phyloP scores from a whole-genome alignment of 2,113 vertebrate species.

The Bujurquina vittata region DNA sequence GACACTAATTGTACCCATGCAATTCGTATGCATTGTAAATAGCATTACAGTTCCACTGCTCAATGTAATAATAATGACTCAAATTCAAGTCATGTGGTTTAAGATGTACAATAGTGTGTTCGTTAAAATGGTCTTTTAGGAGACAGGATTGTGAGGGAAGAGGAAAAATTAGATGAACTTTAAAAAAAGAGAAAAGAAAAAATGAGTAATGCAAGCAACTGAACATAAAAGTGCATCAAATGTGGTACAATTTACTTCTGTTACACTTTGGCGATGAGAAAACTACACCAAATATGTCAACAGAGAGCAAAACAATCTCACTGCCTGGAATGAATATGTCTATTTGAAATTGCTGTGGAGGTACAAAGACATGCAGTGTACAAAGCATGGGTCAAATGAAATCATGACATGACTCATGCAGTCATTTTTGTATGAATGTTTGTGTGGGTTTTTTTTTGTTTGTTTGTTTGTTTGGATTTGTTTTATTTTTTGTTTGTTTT shows the following conservation, averaged over 20 bases:
- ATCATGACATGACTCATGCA: conserved; percentile 57
- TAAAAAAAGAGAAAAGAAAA: neutral
- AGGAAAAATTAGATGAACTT: conserved; percentile 15
- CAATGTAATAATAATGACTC: conserved; percentile 63
- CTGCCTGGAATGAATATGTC: conserved; percentile 57
- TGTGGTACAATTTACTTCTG: conserved; percentile 74
- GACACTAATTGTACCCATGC: conserved; percentile 32
- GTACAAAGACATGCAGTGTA: conserved; percentile 77
- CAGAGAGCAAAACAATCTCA: conserved; percentile 46
- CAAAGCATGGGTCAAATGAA: conserved; percentile 67
- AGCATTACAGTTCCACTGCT: conserved; percentile 62
- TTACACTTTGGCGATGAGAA: conserved; percentile 57
- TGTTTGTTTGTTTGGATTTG: neutral
- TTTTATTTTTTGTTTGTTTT: conserved; percentile 36
- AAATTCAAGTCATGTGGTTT: conserved; percentile 67
- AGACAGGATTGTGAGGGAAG: conserved; percentile 7
- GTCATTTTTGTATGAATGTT: conserved; percentile 77
- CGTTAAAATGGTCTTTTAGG: conserved; percentile 52
- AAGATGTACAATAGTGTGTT: conserved; percentile 66
- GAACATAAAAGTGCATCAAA: conserved; percentile 51
- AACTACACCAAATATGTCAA: conserved; percentile 44
- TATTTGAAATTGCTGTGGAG: conserved; percentile 68
- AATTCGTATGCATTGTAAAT: conserved; percentile 73
- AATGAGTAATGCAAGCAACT: conserved; percentile 31
- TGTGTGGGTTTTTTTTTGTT: conserved; percentile 59